phyloP scores from a whole-genome alignment of 2,888 invertebrate species.

The Cremastobaeus sp. region DNA sequence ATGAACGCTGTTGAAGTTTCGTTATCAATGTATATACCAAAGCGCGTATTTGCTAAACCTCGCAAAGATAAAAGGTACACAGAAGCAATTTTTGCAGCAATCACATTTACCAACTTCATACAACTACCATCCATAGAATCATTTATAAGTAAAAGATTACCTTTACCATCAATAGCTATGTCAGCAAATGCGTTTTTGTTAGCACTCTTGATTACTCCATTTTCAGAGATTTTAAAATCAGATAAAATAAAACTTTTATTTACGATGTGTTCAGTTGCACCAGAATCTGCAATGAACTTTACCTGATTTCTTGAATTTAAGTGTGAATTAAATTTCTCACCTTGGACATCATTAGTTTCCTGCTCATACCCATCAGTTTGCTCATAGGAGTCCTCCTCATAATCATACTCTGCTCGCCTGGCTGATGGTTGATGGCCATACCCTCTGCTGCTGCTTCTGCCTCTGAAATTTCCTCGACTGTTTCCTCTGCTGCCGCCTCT shows the following conservation, averaged over 20 bases:
- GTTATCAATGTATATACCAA: constrained; percentile 28
- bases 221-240: constrained; percentile 25
- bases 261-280: constrained; percentile 44
- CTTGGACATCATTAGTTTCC: not conserved
- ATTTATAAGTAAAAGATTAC: constrained; percentile 53
- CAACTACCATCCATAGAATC: constrained; percentile 31
- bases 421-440: no score
- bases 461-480: no score
- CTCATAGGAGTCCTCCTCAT: no score
- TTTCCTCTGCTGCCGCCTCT: no score
- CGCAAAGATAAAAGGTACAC: constrained; percentile 62
- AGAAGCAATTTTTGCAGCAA: constrained; percentile 58
- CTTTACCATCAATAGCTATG: constrained; percentile 63
- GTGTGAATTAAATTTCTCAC: not conserved
- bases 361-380: constrained; percentile 24
- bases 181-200: no score
- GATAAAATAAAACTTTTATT: constrained; percentile 7
- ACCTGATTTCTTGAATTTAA: constrained; percentile 6
- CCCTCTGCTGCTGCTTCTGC: no score
- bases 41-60: constrained; percentile 55
- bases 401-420: no score
- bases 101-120: constrained; percentile 54
- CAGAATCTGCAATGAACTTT: no score
- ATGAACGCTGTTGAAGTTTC: constrained; percentile 43
- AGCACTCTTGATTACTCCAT: no score